A percentile compares a stretch with the other conserved stretches of the same genome.
These are phyloP conservation scores for Nemapogon koenigi DNA, from an alignment of 2,888 invertebrate genomes.

Conservation along the genomic window DNA sequence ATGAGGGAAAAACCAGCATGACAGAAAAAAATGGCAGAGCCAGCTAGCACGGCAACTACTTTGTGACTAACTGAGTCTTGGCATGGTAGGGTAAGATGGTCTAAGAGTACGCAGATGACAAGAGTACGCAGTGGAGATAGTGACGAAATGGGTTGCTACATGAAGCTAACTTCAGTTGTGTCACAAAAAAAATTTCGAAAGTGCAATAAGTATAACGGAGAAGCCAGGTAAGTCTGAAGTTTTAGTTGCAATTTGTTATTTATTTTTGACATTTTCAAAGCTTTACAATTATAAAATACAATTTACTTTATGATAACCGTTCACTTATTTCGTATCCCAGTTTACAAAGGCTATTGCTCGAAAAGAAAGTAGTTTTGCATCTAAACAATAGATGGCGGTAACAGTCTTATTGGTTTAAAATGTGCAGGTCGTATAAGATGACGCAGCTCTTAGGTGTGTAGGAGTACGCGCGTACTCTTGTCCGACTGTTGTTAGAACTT, in stretches of 20 bases:
- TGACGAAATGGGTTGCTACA: background rate
- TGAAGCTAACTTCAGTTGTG: background rate
- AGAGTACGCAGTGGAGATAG: background rate
- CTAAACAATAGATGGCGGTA: background rate
- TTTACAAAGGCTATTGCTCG: too few relatives aligned
- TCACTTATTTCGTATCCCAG: too few relatives aligned
- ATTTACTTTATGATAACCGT: background rate
- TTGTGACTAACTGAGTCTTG: too few relatives aligned
- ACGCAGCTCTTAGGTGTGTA: background rate
- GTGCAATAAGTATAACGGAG: background rate
- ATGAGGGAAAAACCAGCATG: too few relatives aligned
- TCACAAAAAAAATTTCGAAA: background rate
- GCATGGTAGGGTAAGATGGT: background rate
- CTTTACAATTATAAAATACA: background rate
- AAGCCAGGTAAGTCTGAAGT: background rate
- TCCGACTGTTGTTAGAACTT: background rate
- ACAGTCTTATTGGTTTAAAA: background rate
- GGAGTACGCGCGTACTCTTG: background rate
- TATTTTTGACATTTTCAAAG: background rate
- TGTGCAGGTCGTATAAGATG: constrained; percentile 1
- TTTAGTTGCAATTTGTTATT: background rate
- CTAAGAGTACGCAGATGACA: background rate
- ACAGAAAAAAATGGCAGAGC: too few relatives aligned
- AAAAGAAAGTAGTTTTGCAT: too few relatives aligned
- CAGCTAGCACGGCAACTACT: too few relatives aligned